Evolutionary conservation across 2,888 invertebrate genomes (phyloP), one percentile per base, ranked within the genome.

Genomic region (Unio pictorum): DNA sequence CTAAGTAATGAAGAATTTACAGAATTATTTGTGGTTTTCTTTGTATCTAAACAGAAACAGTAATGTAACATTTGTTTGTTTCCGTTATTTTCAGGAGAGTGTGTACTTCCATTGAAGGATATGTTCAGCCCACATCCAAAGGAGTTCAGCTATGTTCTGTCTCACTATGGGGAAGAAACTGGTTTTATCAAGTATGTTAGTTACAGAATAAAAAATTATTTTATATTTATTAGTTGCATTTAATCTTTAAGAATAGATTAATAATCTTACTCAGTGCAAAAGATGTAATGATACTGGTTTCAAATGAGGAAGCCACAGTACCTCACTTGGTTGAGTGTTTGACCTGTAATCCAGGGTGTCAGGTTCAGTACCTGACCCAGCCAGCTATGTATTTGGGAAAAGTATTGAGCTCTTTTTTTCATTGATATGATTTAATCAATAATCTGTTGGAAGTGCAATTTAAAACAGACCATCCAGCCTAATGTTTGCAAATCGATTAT

Each of bases 151-250:
- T 80, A 78, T 63, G 69, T 74, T 18, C 77, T 89, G 56, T 86
- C 84, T 7, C 88, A 89, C 72, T 82, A 84, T 67, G 89, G 88
- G 59, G 88, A 88, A 68, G 86, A 85, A 70, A 87, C 88, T 18
- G 89, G 89, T 20, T 82, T 70, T 73, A 74, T 89, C 54, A 86
- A 82, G 89, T 86, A 72, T 67, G 45, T 15, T 45, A 45, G 45
- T 45, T 45, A 45, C 15, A 15, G 45, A 45, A 45, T 45, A 11
- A 45, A 11, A 11, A 45, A 3, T 15, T 45, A 15, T 45, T 34
- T 34, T 67, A 17, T 5, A 26, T 57, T 30, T 56, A 26, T n/a
- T 11, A 18, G 30, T 60, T 15, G 20, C 8, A 45, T 11, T 18
- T 30, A 60, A 23, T 20, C 20, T 30, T 54, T 45, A 7, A 65